These are phyloP conservation scores for Palythoa grandis DNA, from an alignment of 92 coral and sea anemone genomes.

Conservation along the genomic window DNA sequence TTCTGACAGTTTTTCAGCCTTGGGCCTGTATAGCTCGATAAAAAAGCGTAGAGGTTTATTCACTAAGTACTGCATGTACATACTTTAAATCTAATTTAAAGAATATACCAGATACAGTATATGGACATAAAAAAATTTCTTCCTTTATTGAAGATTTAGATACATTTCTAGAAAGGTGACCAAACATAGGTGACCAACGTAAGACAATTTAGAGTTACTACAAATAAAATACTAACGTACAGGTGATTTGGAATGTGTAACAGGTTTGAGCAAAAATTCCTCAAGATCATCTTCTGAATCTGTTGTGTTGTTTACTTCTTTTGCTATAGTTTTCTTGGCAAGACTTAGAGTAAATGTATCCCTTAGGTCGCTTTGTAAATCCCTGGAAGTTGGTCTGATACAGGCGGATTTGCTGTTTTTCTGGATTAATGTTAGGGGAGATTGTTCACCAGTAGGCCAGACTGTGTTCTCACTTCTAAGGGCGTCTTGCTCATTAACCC, in stretches of 20 bases:
- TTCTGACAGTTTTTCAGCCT: no score
- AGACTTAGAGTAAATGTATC: neutral
- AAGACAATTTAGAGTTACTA: neutral
- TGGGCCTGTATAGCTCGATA: no score
- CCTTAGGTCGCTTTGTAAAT: neutral
- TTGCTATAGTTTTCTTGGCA: neutral
- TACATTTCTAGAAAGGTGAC: neutral
- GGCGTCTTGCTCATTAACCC: neutral
- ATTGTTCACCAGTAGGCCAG: neutral
- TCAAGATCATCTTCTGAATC: slow-evolving; percentile 43
- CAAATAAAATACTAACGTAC: neutral
- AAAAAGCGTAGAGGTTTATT: no score
- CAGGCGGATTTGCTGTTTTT: neutral
- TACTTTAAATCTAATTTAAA: no score
- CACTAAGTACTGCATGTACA: no score
- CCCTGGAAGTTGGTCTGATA: neutral
- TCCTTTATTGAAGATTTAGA: neutral
- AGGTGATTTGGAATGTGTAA: neutral
- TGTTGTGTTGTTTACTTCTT: neutral
- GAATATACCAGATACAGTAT: no score
- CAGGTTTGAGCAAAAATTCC: slow-evolving; percentile 34
- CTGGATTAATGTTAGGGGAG: neutral
- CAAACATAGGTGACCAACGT: no score
- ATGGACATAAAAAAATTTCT: no score
- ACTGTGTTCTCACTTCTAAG: neutral